These are phyloP conservation scores for Micrasema longulum DNA, from an alignment of 1,140 invertebrate species.

Conservation along the genomic window DNA sequence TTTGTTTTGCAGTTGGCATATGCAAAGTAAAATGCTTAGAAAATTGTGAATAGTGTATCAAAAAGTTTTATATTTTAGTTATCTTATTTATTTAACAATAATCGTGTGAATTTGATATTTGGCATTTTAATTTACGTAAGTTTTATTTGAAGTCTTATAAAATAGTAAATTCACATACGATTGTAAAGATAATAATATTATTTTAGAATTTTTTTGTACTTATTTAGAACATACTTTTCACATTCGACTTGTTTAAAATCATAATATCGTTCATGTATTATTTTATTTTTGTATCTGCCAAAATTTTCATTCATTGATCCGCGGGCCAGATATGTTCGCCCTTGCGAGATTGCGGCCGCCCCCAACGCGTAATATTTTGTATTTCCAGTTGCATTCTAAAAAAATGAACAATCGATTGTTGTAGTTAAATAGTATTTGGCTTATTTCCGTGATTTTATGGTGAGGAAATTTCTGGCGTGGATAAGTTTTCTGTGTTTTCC, in stretches of 20 bases:
- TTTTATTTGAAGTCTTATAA: background rate
- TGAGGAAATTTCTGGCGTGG: background rate
- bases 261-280: background rate
- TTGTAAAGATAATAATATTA: background rate
- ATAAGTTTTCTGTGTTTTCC: constrained; percentile 29
- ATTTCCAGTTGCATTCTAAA: background rate
- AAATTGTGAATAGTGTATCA: constrained; percentile 23
- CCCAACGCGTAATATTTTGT: background rate
- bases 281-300: background rate
- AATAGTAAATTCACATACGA: background rate
- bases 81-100: background rate
- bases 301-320: constrained; percentile 34
- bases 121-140: constrained; percentile 8
- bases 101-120: constrained; percentile 5
- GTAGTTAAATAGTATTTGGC: constrained; percentile 5
- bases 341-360: background rate
- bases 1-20: constrained; percentile 28
- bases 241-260: background rate
- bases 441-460: constrained; percentile 12
- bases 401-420: background rate
- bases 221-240: background rate
- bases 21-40: constrained; percentile 18
- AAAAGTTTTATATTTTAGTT: constrained; percentile 9
- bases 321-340: constrained; percentile 4
- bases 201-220: background rate